Base-by-base conservation (phyloP, 1,140 invertebrate species). In the Charaxes varanes region DNA sequence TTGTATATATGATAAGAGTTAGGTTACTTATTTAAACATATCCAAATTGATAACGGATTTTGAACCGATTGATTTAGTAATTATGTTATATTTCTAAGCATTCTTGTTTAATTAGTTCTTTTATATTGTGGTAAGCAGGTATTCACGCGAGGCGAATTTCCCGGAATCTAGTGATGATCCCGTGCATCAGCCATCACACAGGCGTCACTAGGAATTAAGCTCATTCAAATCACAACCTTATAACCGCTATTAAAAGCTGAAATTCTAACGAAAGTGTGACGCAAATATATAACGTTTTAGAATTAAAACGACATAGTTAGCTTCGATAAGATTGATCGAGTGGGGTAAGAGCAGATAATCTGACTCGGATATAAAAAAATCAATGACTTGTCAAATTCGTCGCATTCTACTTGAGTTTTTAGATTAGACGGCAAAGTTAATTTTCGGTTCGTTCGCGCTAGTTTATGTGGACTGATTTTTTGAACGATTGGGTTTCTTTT, bases 291-390 rank as follows among this genome's bases (percentile, higher is more conserved):
- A 15, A 33, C 45, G 10, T 55, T 52, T 52, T 32, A 18, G 31
- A 14, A 16, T 12, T 30, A 14, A 14, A 27, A 12, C 11, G 32
- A 47, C 49, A 62, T 66, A 68, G 68, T 68, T 65, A 30, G 46
- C 54, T 54, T 68, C 65, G 70, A 80, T 80, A 80, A 80, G 79
- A 83, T 83, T 80, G 76, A 83, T 83, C 74, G 73, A 83, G 79
- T 83, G 76, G 66, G 72, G 72, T 78, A 76, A 79, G 66, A 68
- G 51, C 63, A 80, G 79, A 83, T 83, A 69, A 80, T 83, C 79
- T 80, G 63, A 53, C 10, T 49, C 45, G 52, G 27, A 15, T 62
- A 60, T 28, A 38, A 77, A 80, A 82, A 83, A 83, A 76, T 68
- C 68, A 52, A 68, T 83, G 79, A 83, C 79, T 80, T 79, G 76